phyloP scores from a whole-genome alignment of 2,113 vertebrate genomes.

The Uria lomvia region DNA sequence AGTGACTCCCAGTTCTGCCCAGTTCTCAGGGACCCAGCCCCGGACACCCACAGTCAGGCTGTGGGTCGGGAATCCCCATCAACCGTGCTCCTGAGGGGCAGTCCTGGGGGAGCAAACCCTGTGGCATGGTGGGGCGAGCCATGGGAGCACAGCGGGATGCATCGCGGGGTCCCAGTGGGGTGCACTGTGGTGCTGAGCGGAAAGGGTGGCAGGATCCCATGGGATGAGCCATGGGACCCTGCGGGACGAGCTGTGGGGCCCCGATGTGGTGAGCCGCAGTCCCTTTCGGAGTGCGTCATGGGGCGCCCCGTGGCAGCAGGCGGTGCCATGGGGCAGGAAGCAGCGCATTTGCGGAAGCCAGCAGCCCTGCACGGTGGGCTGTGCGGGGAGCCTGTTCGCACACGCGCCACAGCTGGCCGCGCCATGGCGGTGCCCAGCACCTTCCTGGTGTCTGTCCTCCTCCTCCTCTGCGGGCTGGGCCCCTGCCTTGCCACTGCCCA shows the following conservation, averaged over 20 bases:
- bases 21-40: background rate
- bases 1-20: background rate
- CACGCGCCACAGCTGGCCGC: accelerated
- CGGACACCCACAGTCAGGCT: accelerated
- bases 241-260: accelerated
- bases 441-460: background rate
- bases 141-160: accelerated
- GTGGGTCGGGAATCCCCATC: accelerated
- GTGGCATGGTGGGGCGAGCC: accelerated
- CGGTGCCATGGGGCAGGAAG: background rate
- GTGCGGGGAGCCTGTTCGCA: accelerated
- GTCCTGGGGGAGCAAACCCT: background rate
- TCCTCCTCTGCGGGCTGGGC: background rate
- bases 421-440: background rate
- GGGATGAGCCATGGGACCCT: no score
- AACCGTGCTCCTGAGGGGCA: background rate
- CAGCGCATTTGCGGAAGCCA: background rate
- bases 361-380: accelerated
- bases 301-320: background rate
- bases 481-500: background rate
- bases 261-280: background rate
- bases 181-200: background rate
- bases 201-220: accelerated
- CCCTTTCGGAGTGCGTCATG: accelerated
- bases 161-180: accelerated